Percentiles rank a stretch among this genome's conserved stretches.
These are phyloP conservation scores for Drosophila ezoana DNA, from an alignment of 2,888 invertebrate genomes.

Conservation along the genomic window DNA sequence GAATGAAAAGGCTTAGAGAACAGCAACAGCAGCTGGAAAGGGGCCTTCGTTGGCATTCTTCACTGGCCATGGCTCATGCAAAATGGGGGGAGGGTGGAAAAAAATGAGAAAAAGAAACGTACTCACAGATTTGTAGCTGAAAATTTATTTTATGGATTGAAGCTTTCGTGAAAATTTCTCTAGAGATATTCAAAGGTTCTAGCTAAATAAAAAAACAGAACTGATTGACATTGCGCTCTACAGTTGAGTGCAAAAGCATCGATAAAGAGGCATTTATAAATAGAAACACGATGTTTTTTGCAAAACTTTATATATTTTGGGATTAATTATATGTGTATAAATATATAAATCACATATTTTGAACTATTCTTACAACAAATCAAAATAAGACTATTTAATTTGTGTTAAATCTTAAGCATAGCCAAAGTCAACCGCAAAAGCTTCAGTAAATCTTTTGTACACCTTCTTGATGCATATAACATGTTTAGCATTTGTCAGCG, in stretches of 20 bases:
- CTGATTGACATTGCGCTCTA: background rate
- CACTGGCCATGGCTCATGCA: conserved; percentile 14
- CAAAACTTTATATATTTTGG: too few relatives aligned
- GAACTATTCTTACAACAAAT: background rate
- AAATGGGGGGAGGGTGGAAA: conserved; percentile 3
- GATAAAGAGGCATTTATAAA: too few relatives aligned
- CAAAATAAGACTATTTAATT: conserved; percentile 1
- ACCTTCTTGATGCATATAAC: conserved; percentile 11
- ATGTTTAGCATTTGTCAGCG: conserved; percentile 25
- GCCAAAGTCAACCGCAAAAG: conserved; percentile 23
- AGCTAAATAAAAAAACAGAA: conserved; percentile 17
- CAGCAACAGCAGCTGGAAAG: conserved; percentile 23
- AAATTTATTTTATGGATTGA: conserved; percentile 50
- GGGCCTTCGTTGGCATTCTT: conserved; percentile 24
- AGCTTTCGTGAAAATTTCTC: conserved; percentile 23
- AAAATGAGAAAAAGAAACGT: conserved; percentile 15
- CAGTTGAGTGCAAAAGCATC: too few relatives aligned
- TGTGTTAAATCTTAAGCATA: conserved; percentile 3
- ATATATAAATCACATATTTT: background rate
- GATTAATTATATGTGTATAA: too few relatives aligned
- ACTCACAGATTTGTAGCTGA: conserved; percentile 53
- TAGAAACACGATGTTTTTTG: too few relatives aligned
- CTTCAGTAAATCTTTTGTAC: conserved; percentile 1
- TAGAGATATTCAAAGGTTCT: conserved; percentile 6
- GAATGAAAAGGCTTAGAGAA: conserved; percentile 50